phyloP scores from a whole-genome alignment of 2,797 vertebrate genomes.

The Argya squamiceps region DNA sequence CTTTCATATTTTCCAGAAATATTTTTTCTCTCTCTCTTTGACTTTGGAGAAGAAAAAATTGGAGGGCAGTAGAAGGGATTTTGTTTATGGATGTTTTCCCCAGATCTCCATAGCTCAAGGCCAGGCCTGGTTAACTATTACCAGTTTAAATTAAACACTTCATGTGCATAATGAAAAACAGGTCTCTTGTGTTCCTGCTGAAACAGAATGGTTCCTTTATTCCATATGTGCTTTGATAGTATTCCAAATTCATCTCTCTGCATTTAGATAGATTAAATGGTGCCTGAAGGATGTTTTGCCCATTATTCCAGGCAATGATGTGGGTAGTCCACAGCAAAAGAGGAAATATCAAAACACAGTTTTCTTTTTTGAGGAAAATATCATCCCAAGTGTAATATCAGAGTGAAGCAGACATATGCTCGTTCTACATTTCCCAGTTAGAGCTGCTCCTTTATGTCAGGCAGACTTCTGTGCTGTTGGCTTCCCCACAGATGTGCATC shows the following conservation, averaged over 20 bases:
- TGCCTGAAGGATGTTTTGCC: background rate
- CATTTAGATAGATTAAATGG: conserved; percentile 18
- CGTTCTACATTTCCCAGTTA: background rate
- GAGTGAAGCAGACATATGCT: background rate
- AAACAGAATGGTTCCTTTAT: background rate
- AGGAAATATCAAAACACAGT: background rate
- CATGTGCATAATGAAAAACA: conserved; percentile 12
- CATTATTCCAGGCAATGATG: background rate
- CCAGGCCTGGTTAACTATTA: conserved; percentile 15
- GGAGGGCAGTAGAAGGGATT: background rate
- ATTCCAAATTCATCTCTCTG: conserved; percentile 33
- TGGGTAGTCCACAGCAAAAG: background rate
- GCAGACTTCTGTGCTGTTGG: background rate
- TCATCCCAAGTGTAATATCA: background rate
- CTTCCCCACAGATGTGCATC: background rate
- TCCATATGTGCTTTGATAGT: conserved; percentile 11
- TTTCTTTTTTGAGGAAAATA: conserved; percentile 11
- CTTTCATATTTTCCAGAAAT: background rate
- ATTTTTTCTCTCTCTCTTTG: background rate
- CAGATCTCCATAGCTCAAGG: background rate
- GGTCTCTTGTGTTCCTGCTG: background rate
- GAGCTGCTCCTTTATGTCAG: background rate
- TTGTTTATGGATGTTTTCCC: background rate
- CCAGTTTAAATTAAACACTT: conserved; percentile 53
- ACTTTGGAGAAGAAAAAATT: background rate